Percentiles rank a stretch among this genome's conserved stretches.
Evolutionary conservation across 1,140 invertebrate species (phyloP).

Genomic region (Nixonia krombeini): DNA sequence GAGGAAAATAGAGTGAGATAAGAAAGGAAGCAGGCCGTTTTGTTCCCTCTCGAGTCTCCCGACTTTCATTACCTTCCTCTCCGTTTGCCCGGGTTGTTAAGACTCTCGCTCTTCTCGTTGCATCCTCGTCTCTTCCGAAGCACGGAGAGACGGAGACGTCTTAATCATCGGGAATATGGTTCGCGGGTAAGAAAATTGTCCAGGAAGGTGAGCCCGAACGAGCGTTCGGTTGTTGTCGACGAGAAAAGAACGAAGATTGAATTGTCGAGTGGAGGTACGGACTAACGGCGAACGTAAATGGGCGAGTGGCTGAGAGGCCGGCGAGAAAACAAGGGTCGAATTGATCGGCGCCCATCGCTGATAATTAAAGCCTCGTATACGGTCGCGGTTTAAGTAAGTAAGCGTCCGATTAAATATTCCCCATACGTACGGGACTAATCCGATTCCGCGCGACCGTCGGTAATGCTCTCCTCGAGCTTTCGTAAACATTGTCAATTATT

Average conservation of each 20-base stretch:
- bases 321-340: slow-evolving; percentile 37
- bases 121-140: slow-evolving; percentile 12
- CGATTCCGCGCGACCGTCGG: slow-evolving; percentile 48
- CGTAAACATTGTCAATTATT: slow-evolving; percentile 72
- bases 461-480: slow-evolving; percentile 34
- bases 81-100: slow-evolving; percentile 1
- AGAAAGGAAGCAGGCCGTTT: slow-evolving; percentile 23
- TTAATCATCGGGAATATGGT: slow-evolving; percentile 38
- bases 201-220: no score
- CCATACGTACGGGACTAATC: slow-evolving; percentile 66
- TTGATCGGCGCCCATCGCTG: slow-evolving; percentile 21
- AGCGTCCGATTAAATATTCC: slow-evolving; percentile 67
- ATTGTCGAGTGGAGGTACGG: no score
- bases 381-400: slow-evolving; percentile 60
- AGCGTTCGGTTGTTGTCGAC: no score
- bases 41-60: slow-evolving; percentile 16
- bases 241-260: no score
- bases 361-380: slow-evolving; percentile 51
- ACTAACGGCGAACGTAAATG: no score
- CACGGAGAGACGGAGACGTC: slow-evolving; percentile 31
- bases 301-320: slow-evolving; percentile 29
- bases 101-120: slow-evolving; percentile 2
- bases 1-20: slow-evolving; percentile 17
- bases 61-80: slow-evolving; percentile 24
- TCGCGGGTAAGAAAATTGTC: slow-evolving; percentile 6